Evolutionary conservation across 2,797 vertebrate genomes (phyloP).

Genomic region (Merluccius polli): DNA sequence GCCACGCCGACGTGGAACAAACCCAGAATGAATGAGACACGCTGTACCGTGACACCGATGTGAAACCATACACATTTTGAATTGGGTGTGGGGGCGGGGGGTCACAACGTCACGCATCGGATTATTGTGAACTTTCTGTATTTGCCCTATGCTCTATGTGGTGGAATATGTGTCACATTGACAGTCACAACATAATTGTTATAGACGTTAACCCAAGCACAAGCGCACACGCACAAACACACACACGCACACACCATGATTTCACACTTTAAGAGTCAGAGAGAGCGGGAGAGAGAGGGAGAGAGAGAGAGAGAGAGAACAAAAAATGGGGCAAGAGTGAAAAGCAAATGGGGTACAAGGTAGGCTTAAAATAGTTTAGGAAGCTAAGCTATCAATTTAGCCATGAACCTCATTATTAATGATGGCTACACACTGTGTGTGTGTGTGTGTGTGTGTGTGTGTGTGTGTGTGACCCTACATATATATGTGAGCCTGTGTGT

Average conservation of each 20-base stretch:
- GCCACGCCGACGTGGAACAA: not conserved
- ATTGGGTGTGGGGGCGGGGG: too few relatives aligned
- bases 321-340: not conserved
- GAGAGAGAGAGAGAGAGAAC: not conserved
- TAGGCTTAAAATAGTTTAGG: constrained; percentile 28
- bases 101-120: too few relatives aligned
- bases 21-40: not conserved
- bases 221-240: constrained; percentile 9
- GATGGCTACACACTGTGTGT: not conserved
- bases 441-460: not conserved
- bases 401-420: constrained; percentile 24
- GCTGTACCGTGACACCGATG: not conserved
- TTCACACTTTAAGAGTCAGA: not conserved
- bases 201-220: constrained; percentile 5
- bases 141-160: too few relatives aligned
- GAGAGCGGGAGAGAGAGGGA: not conserved
- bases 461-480: too few relatives aligned
- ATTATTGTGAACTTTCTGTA: too few relatives aligned
- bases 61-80: too few relatives aligned
- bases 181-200: too few relatives aligned
- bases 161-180: too few relatives aligned
- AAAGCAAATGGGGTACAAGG: not conserved
- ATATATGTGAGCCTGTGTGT: not conserved
- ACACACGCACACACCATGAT: constrained; percentile 4
- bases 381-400: constrained; percentile 24